Conservation (phyloP, 2,888 invertebrate genomes). For the Gnatocerus cornutus region DNA sequence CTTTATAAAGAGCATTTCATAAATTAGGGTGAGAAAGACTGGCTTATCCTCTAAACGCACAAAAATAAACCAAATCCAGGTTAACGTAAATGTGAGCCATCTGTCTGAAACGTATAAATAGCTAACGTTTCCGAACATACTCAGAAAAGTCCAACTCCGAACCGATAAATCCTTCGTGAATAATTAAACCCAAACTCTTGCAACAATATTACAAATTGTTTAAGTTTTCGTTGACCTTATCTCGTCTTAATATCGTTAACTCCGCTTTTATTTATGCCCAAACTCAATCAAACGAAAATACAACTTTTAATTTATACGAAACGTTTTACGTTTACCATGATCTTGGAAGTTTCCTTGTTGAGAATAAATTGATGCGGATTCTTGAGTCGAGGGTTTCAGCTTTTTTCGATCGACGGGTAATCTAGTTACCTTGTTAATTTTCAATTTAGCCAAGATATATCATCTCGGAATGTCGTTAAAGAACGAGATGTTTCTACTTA, state of each 20-base stretch:
- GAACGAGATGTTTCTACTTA: conserved; percentile 28
- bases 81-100: conserved; percentile 44
- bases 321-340: conserved; percentile 50
- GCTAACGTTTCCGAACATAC: conserved; percentile 17
- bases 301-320: conserved; percentile 54
- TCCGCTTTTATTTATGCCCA: conserved; percentile 42
- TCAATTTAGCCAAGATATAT: conserved; percentile 34
- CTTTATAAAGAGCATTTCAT: conserved; percentile 35
- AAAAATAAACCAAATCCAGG: conserved; percentile 47
- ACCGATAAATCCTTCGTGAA: conserved; percentile 19
- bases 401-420: conserved; percentile 29
- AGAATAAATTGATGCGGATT: conserved; percentile 50
- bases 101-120: conserved; percentile 39
- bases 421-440: conserved; percentile 40
- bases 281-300: conserved; percentile 51
- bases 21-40: conserved; percentile 32
- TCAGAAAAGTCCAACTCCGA: conserved; percentile 6
- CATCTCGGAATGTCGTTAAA: conserved; percentile 23
- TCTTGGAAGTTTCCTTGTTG: conserved; percentile 48
- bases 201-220: conserved; percentile 21
- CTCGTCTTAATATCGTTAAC: conserved; percentile 36
- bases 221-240: conserved; percentile 1
- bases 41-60: conserved; percentile 28
- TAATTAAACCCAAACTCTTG: conserved; percentile 9
- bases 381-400: conserved; percentile 33